Evolutionary conservation across 2,797 vertebrate genomes (phyloP).

Genomic region (Clamator glandarius): DNA sequence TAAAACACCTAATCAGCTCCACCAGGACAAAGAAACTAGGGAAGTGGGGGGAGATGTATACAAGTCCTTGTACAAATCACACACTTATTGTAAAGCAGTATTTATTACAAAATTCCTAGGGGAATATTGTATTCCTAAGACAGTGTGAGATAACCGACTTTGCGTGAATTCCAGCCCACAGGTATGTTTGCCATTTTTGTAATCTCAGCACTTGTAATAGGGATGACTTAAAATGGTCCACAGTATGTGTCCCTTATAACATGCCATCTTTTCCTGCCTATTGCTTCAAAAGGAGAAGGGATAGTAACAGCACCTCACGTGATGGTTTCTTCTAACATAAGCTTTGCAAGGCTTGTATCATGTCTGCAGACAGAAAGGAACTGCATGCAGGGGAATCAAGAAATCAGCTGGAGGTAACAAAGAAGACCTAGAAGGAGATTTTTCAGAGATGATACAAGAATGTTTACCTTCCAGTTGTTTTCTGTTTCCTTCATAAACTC

Average conservation of each 20-base stretch:
- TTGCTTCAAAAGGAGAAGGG: background rate
- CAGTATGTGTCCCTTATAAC: background rate
- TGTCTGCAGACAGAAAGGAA: background rate
- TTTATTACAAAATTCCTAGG: background rate
- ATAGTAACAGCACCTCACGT: background rate
- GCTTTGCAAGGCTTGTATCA: background rate
- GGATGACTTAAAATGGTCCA: background rate
- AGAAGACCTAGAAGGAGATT: background rate
- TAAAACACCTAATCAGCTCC: background rate
- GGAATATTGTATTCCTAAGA: background rate
- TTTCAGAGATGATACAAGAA: background rate
- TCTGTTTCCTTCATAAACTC: conserved; percentile 88
- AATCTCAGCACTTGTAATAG: background rate
- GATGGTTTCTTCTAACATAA: background rate
- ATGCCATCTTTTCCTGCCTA: background rate
- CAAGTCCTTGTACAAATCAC: background rate
- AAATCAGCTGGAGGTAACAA: background rate
- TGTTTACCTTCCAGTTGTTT: conserved; percentile 88
- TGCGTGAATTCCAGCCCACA: background rate
- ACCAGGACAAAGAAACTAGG: background rate
- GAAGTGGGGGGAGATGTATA: too few species aligned
- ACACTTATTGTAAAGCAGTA: background rate
- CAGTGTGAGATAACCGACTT: background rate
- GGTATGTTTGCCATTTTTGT: background rate
- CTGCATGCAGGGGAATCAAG: background rate